Percentiles rank a stretch among this genome's conserved stretches.
These are phyloP conservation scores for Drosophila arawakana DNA, from an alignment of 1,140 invertebrate genomes.

Conservation along the genomic window DNA sequence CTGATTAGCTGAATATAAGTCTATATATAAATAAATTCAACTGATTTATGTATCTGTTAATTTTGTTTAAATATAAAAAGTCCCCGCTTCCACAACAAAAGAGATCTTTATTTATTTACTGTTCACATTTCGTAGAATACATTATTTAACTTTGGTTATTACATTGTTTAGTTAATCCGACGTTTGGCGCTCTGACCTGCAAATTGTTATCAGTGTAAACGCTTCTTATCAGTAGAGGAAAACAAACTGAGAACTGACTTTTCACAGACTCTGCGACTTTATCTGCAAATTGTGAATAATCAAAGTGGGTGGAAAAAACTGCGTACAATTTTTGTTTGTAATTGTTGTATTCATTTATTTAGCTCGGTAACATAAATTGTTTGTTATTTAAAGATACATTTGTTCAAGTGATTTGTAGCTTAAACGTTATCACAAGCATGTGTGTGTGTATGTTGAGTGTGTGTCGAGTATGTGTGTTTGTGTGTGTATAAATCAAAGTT, in stretches of 20 bases:
- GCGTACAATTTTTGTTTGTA: background rate
- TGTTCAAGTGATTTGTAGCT: conserved; percentile 64
- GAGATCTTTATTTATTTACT: background rate
- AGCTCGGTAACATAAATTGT: conserved; percentile 57
- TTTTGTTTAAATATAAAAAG: background rate
- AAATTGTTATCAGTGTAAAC: conserved; percentile 7
- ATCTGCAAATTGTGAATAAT: conserved; percentile 20
- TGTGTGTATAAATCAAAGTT: conserved; percentile 57
- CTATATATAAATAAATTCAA: too few species aligned
- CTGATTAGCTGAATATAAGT: too few species aligned
- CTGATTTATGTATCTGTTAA: background rate
- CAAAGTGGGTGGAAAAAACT: conserved; percentile 29
- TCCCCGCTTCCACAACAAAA: background rate
- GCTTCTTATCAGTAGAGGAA: conserved; percentile 42
- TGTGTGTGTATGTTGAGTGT: conserved; percentile 29
- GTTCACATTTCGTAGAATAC: background rate
- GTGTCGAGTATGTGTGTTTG: conserved; percentile 25
- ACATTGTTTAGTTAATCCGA: background rate
- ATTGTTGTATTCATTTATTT: conserved; percentile 62
- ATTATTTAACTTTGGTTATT: background rate
- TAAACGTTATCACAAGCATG: conserved; percentile 76
- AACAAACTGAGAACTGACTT: conserved; percentile 30
- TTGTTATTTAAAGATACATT: conserved; percentile 67
- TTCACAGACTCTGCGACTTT: conserved; percentile 28
- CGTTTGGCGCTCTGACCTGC: conserved; percentile 4